Base-by-base conservation (phyloP, 2,113 vertebrate species). In the Hemichromis elongatus region DNA sequence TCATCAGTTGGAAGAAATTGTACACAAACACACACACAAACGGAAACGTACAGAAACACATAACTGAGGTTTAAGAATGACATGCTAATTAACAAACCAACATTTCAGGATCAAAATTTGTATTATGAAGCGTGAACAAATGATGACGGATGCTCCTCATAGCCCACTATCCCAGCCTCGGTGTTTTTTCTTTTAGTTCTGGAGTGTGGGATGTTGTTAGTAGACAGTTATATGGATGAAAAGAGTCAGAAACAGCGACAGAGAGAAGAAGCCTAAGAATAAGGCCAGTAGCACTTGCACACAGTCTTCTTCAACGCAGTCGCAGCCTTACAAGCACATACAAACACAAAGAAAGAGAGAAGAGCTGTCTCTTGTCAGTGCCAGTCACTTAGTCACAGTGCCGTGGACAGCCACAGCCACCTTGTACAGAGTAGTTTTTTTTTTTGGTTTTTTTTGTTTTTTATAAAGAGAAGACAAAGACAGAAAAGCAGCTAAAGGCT, bases 351-450 rank as follows among this genome's bases (percentile, higher is more conserved):
- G 14, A 53, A 81, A 82, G 81, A 79, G 78, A 89, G 75, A 47
- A 59, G 61, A 73, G 80, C 86, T 84, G 86, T 90, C 85, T 35
- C 84, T 63, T 89, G 92, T 93, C 90, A 81, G 70, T 91, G 88
- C 90, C 88, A 90, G 79, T 94, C 89, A 86, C 87, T 92, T 86
- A 89, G 87, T 85, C 86, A 82, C 90, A 91, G 87, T 91, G 90
- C 89, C 82, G 45, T 88, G 88, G 91, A 92, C 88, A 83, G 87
- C 78, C 87, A 92, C 88, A 83, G 87, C 78, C 87, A 86, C 88
- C 82, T 90, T 89, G 79, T 86, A 21, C 37, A 42, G 84, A 55
- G 33, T 83, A 7, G 12, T 55, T 89, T 88, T 78, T 57, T 5
- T 83, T 77, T 35, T 35, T 35, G 12, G 50, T 89, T 88, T 78